Percentiles rank a stretch among this genome's conserved stretches.
Evolutionary conservation across 1,140 invertebrate genomes (phyloP).

Genomic region (Linepithema humile): DNA sequence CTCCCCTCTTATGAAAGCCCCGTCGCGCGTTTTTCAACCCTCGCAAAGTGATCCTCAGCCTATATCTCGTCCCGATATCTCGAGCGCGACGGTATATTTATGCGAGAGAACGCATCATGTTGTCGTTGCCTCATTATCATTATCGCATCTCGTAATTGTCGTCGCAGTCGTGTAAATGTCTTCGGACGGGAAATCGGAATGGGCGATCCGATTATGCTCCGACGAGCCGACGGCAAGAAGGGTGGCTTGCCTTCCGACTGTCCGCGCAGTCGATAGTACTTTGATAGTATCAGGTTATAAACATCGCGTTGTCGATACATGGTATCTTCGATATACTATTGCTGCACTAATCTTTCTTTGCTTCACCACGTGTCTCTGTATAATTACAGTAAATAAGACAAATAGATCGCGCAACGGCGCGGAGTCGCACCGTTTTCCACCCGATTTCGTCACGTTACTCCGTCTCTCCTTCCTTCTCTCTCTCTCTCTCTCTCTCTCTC

Average conservation of each 20-base stretch:
- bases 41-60: no score
- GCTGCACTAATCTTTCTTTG: not conserved
- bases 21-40: conserved; percentile 38
- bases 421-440: not conserved
- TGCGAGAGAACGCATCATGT: not conserved
- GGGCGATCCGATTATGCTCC: not conserved
- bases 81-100: not conserved
- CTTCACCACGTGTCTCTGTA: not conserved
- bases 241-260: not conserved
- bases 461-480: not conserved
- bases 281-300: not conserved
- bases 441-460: conserved; percentile 13
- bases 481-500: not conserved
- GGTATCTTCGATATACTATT: not conserved
- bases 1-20: no score
- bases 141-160: conserved; percentile 34
- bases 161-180: no score
- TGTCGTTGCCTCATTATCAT: conserved; percentile 15
- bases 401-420: conserved; percentile 16
- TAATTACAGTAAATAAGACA: conserved; percentile 1
- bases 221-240: no score
- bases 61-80: conserved; percentile 31
- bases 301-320: not conserved
- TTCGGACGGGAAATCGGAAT: conserved; percentile 26
- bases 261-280: not conserved